Percentiles rank a stretch among this genome's conserved stretches.
Evolutionary conservation across 2,888 invertebrate genomes (phyloP).

Genomic region (Dryobota labecula): DNA sequence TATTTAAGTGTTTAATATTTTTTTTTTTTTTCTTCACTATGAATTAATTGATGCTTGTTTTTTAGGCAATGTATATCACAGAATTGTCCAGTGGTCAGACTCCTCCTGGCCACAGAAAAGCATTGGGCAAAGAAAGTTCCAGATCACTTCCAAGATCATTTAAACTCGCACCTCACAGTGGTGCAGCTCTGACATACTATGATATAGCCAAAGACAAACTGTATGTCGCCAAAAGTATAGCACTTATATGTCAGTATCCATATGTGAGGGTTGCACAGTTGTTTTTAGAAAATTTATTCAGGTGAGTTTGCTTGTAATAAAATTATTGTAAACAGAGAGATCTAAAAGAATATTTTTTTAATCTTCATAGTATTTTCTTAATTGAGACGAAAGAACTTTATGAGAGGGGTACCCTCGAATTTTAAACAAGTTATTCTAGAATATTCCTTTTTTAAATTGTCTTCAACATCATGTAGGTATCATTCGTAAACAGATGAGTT

Average conservation of each 20-base stretch:
- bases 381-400: not conserved
- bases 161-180: constrained; percentile 94
- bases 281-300: constrained; percentile 96
- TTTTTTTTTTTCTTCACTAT: not conserved
- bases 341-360: too few species aligned
- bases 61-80: constrained; percentile 96
- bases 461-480: not conserved
- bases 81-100: constrained; percentile 96
- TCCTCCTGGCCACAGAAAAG: constrained; percentile 91
- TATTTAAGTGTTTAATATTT: not conserved
- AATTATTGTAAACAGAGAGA: constrained; percentile 4
- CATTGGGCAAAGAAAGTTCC: constrained; percentile 92
- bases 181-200: constrained; percentile 96
- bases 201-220: constrained; percentile 98
- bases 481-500: not conserved
- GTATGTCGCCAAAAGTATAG: constrained; percentile 98
- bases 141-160: constrained; percentile 97
- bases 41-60: constrained; percentile 25
- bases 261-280: constrained; percentile 96
- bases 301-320: constrained; percentile 87
- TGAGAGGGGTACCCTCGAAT: too few species aligned
- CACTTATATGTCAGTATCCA: constrained; percentile 97
- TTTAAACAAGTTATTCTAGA: not conserved
- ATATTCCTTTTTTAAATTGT: too few species aligned
- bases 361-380: not conserved